Percentiles rank a stretch among this genome's conserved stretches.
phyloP scores from a whole-genome alignment of 2,113 vertebrate species.

The Cinclus mexicanus region DNA sequence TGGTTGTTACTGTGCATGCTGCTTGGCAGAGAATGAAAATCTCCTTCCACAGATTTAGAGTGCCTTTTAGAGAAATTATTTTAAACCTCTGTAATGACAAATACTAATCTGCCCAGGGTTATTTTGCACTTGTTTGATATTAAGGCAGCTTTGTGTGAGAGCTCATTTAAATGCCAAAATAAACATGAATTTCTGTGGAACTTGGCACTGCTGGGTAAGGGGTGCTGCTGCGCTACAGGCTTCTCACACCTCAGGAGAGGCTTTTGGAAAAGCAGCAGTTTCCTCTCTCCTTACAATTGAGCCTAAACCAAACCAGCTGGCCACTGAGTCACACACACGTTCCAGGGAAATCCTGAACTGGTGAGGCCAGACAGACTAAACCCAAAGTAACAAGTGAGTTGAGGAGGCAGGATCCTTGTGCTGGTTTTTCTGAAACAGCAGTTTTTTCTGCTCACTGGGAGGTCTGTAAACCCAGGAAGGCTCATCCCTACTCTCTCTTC shows the following conservation, averaged over 20 bases:
- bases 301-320: not conserved
- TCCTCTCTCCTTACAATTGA: not conserved
- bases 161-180: constrained; percentile 18
- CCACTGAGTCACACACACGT: not conserved
- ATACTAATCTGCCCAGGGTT: not conserved
- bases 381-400: not conserved
- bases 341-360: not conserved
- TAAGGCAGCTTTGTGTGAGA: not conserved
- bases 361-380: not conserved
- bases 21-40: not conserved
- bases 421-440: not conserved
- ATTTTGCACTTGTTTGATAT: not conserved
- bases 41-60: not conserved
- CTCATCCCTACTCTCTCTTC: not conserved
- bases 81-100: not conserved
- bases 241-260: not conserved
- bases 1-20: not conserved
- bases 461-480: not conserved
- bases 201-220: not conserved
- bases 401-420: not conserved
- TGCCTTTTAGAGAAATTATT: not conserved
- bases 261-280: constrained; percentile 7
- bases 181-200: constrained; percentile 6
- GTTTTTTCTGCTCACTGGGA: not conserved
- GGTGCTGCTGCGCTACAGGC: not conserved